Base-by-base conservation (phyloP, 2,113 vertebrate species). In the Mungos mungo region DNA sequence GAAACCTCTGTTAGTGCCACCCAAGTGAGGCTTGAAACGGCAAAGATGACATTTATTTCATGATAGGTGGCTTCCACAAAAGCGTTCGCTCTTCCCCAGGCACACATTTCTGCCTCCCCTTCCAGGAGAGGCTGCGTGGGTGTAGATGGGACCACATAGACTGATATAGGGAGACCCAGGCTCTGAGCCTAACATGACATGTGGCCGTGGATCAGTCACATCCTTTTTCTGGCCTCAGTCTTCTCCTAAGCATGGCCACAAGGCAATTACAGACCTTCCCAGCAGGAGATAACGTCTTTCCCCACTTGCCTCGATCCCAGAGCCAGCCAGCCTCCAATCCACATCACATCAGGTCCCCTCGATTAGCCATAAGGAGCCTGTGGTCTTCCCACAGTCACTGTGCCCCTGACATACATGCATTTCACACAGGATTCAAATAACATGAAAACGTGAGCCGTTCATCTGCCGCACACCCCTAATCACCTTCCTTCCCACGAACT, bases 401-500 rank as follows among this genome's bases (percentile, higher is more conserved):
- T 47, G 72, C 33, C 13, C 72, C 41, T 14, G 0, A 14, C 5
- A 4, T 11, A 23, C 50, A 14, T 11, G 9, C 33, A 12, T 23
- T 18, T 57, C 54, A 63, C 66, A 13, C 12, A 6, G 27, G 80
- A 90, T 38, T 16, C 2, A 0, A 21, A 23, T 41, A 80, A 86
- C 54, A 35, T 41, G 45, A 74, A 79, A 93, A 50, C 6, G 0
- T 41, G 50, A 29, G 27, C 57, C 85, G 31, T 19, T 14, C 5
- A 3, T 29, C 72, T 68, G 38, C 16, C 3, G 0, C 25, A 7
- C 1, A 1, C 27, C n/a, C 14, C 84, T 23, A 3, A 14, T 57
- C 29, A 27, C 25, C 10, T 80, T 69, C 29, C 54, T 72, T 79
- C 12, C 31, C 71, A 27, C 2, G 9, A 60, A n/a, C 23, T 21